These are phyloP conservation scores for Drosophila trapezifrons DNA, from an alignment of 1,140 invertebrate species.

Conservation along the genomic window DNA sequence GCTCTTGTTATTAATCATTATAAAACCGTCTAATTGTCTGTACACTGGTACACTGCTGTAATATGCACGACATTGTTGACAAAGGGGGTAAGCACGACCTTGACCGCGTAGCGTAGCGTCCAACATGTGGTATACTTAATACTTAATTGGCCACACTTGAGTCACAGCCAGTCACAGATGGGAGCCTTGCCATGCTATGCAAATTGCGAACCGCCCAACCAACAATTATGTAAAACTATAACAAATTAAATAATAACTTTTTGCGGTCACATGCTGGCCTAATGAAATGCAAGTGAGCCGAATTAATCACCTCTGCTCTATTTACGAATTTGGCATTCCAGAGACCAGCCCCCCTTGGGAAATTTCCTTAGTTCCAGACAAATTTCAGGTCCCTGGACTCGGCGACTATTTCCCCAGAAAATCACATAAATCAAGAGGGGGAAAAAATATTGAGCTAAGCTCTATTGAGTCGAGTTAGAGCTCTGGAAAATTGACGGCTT, in stretches of 20 bases:
- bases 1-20: constrained; percentile 38
- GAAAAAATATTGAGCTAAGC: constrained; percentile 11
- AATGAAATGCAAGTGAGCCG: constrained; percentile 28
- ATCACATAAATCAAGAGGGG: constrained; percentile 57
- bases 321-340: constrained; percentile 1
- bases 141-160: constrained; percentile 54
- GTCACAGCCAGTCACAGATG: constrained; percentile 26
- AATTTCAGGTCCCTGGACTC: constrained; percentile 22
- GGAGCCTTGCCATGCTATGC: constrained; percentile 31
- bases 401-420: constrained; percentile 6
- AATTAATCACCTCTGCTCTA: not conserved
- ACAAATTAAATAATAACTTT: constrained; percentile 61
- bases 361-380: constrained; percentile 24
- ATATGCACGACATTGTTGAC: constrained; percentile 72
- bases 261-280: constrained; percentile 25
- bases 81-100: constrained; percentile 59
- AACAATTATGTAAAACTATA: constrained; percentile 69
- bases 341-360: constrained; percentile 8
- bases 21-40: constrained; percentile 31
- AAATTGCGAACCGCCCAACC: constrained; percentile 41
- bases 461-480: constrained; percentile 10
- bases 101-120: constrained; percentile 64
- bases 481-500: constrained; percentile 40
- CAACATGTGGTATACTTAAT: constrained; percentile 78
- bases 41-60: constrained; percentile 12